Conservation (phyloP, 2,113 vertebrate genomes). For the Numida meleagris region DNA sequence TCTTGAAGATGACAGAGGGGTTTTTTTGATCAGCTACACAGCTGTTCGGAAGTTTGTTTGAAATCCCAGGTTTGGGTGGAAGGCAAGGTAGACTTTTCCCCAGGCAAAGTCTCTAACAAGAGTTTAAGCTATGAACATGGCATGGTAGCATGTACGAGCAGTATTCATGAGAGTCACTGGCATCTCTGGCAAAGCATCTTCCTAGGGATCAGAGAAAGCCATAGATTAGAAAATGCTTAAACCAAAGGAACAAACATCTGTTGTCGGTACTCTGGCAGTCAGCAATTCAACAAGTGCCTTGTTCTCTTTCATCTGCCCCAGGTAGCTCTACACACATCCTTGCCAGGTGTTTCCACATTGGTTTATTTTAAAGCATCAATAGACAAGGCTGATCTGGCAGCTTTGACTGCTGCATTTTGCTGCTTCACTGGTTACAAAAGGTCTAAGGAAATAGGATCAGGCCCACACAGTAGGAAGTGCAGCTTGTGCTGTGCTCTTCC, state of each 20-base stretch:
- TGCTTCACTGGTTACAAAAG: not conserved
- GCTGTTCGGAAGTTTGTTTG: conserved; percentile 69
- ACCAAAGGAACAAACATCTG: not conserved
- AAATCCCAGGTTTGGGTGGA: conserved; percentile 35
- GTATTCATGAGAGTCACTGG: conserved; percentile 64
- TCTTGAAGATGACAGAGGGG: conserved; percentile 81
- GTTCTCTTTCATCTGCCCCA: not conserved
- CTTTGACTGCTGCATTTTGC: not conserved
- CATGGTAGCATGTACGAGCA: not conserved
- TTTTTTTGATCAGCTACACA: conserved; percentile 55
- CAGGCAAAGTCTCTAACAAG: conserved; percentile 65
- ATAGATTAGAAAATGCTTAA: not conserved
- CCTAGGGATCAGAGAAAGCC: conserved; percentile 56
- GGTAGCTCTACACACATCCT: not conserved
- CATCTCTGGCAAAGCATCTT: conserved; percentile 80
- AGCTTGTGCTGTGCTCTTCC: not conserved
- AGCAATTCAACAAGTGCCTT: not conserved
- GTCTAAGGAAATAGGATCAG: not conserved
- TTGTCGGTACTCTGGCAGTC: not conserved
- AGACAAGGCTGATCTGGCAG: not conserved
- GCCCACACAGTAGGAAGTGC: not conserved
- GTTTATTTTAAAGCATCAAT: not conserved
- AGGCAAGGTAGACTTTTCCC: conserved; percentile 38
- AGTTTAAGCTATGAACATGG: conserved; percentile 73
- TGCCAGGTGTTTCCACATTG: not conserved